phyloP scores from a whole-genome alignment of 2,113 vertebrate species.

The Clupea harengus region DNA sequence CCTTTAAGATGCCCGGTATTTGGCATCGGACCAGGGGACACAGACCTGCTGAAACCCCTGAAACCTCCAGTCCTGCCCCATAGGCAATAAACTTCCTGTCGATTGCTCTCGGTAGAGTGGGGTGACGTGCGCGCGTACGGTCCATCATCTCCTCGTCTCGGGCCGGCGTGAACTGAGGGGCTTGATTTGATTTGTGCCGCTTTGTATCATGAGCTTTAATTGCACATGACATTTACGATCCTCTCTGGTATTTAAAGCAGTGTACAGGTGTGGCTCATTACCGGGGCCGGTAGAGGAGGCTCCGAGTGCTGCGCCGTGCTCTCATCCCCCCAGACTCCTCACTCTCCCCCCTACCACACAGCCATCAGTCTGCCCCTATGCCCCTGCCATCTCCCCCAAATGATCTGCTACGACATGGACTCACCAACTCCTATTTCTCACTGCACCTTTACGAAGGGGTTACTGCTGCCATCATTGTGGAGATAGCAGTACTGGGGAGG shows the following conservation, averaged over 20 bases:
- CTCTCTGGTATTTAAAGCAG: slow-evolving; percentile 80
- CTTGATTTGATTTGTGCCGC: slow-evolving; percentile 77
- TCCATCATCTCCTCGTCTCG: slow-evolving; percentile 52
- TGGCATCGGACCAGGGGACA: not conserved
- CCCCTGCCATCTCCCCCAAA: no score
- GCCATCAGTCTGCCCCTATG: not conserved
- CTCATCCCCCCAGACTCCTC: not conserved
- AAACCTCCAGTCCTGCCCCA: not conserved
- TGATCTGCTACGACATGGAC: no score
- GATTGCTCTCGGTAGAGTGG: not conserved
- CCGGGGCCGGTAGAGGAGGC: slow-evolving; percentile 57
- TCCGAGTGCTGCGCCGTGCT: not conserved
- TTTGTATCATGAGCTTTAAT: slow-evolving; percentile 81
- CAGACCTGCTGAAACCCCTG: not conserved
- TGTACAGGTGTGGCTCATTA: slow-evolving; percentile 82
- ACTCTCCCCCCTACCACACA: not conserved
- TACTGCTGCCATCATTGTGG: not conserved
- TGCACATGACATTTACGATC: slow-evolving; percentile 81
- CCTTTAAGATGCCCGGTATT: not conserved
- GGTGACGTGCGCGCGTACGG: slow-evolving; percentile 45
- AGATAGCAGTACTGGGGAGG: not conserved
- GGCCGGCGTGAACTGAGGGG: slow-evolving; percentile 66
- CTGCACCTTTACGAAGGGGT: not conserved
- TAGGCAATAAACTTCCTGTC: slow-evolving; percentile 3
- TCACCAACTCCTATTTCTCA: not conserved